A percentile compares a stretch with the other conserved stretches of the same genome.
Evolutionary conservation across 2,797 vertebrate genomes (phyloP).

Genomic region (Coregonus ussuriensis): DNA sequence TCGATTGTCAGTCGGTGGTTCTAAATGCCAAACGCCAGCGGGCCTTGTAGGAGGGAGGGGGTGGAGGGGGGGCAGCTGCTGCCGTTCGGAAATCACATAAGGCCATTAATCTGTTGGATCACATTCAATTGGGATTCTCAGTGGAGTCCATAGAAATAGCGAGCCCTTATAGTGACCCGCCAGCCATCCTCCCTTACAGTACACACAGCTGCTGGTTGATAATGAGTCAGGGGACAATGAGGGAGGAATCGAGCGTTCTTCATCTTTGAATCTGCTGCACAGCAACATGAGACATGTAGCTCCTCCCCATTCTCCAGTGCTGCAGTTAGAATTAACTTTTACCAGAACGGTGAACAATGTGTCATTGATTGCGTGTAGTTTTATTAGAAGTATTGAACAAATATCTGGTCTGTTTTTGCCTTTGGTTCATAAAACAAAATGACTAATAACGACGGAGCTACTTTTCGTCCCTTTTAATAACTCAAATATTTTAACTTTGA

Average conservation of each 20-base stretch:
- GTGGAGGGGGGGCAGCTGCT: conserved; percentile 28
- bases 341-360: background rate
- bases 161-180: conserved; percentile 28
- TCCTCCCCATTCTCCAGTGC: conserved; percentile 11
- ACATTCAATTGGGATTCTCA: conserved; percentile 49
- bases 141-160: conserved; percentile 47
- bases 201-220: conserved; percentile 52
- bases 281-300: conserved; percentile 5
- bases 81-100: conserved; percentile 34
- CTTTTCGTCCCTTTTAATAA: no score
- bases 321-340: background rate
- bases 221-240: conserved; percentile 48
- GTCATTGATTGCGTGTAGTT: background rate
- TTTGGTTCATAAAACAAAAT: no score
- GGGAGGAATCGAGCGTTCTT: conserved; percentile 8
- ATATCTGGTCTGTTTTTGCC: no score
- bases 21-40: conserved; percentile 43
- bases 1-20: conserved; percentile 54
- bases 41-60: conserved; percentile 19
- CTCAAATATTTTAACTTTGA: background rate
- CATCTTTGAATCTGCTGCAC: conserved; percentile 32
- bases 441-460: no score
- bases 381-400: no score
- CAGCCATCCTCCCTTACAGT: conserved; percentile 17
- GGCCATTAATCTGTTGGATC: conserved; percentile 64